Conservation (phyloP, 2,797 vertebrate genomes). For the Thunnus albacares region DNA sequence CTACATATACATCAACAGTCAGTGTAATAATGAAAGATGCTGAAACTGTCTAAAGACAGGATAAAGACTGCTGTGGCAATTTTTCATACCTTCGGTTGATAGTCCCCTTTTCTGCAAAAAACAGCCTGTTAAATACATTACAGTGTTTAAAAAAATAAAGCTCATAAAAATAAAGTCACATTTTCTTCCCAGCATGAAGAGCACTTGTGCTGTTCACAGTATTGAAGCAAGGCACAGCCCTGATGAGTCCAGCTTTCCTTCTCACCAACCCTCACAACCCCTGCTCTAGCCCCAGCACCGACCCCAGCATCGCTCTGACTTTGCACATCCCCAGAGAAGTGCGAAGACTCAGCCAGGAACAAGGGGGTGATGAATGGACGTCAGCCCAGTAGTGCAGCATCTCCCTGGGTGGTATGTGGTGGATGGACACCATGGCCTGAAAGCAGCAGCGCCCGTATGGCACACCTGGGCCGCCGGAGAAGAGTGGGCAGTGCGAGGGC, state of each 20-base stretch:
- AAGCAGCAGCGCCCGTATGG: conserved; percentile 91
- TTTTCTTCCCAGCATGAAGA: conserved; percentile 62
- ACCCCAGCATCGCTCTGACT: conserved; percentile 78
- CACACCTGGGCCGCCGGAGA: conserved; percentile 87
- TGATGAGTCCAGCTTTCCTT: conserved; percentile 14
- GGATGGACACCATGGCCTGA: conserved; percentile 89
- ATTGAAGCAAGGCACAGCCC: conserved; percentile 54
- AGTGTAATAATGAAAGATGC: conserved; percentile 19
- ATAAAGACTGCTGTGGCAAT: conserved; percentile 14
- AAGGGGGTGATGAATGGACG: conserved; percentile 71
- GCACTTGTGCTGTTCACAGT: conserved; percentile 73
- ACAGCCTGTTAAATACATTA: conserved; percentile 30
- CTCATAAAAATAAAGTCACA: conserved; percentile 70
- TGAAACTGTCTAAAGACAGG: conserved; percentile 25
- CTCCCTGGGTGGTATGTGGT: conserved; percentile 84
- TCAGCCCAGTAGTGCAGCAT: conserved; percentile 87
- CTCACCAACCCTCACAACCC: conserved; percentile 44
- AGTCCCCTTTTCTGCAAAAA: conserved; percentile 38
- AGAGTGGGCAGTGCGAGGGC: conserved; percentile 87
- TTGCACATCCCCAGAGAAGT: conserved; percentile 88
- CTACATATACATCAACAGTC: conserved; percentile 41
- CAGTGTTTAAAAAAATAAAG: conserved; percentile 66
- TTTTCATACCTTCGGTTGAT: conserved; percentile 10
- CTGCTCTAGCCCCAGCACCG: conserved; percentile 67
- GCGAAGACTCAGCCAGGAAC: conserved; percentile 83